phyloP scores from a whole-genome alignment of 2,113 vertebrate species.

The Labeo catla region DNA sequence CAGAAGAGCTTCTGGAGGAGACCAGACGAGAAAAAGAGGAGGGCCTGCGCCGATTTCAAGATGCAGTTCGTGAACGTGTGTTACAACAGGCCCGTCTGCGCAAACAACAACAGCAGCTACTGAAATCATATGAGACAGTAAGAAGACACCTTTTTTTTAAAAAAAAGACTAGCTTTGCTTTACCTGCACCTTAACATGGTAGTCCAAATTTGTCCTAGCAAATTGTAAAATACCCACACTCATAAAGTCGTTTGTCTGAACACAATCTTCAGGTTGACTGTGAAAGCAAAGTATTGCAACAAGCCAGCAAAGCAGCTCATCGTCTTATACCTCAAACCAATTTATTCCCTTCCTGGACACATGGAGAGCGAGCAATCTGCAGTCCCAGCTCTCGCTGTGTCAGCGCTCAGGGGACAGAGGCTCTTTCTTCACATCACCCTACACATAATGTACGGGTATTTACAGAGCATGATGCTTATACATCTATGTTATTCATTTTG shows the following conservation, averaged over 20 bases:
- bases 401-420: constrained; percentile 1
- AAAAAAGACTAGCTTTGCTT: not conserved
- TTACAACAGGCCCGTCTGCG: constrained; percentile 74
- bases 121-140: constrained; percentile 74
- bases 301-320: constrained; percentile 47
- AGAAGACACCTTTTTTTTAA: constrained; percentile 45
- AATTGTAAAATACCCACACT: not conserved
- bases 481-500: not conserved
- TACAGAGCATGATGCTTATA: not conserved
- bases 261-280: constrained; percentile 67
- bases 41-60: constrained; percentile 83
- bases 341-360: constrained; percentile 62
- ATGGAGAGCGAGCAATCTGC: constrained; percentile 62
- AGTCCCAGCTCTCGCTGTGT: constrained; percentile 4
- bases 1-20: constrained; percentile 82
- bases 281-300: constrained; percentile 64
- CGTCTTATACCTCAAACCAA: constrained; percentile 61
- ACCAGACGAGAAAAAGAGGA: constrained; percentile 75
- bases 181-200: not conserved
- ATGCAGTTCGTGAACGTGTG: constrained; percentile 83
- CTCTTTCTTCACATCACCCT: constrained; percentile 54
- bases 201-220: not conserved
- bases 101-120: constrained; percentile 75
- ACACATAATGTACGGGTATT: constrained; percentile 70
- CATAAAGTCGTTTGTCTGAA: not conserved